Evolutionary conservation across 2,888 invertebrate genomes (phyloP).

Genomic region (Spatulosminthurus flaviceps): DNA sequence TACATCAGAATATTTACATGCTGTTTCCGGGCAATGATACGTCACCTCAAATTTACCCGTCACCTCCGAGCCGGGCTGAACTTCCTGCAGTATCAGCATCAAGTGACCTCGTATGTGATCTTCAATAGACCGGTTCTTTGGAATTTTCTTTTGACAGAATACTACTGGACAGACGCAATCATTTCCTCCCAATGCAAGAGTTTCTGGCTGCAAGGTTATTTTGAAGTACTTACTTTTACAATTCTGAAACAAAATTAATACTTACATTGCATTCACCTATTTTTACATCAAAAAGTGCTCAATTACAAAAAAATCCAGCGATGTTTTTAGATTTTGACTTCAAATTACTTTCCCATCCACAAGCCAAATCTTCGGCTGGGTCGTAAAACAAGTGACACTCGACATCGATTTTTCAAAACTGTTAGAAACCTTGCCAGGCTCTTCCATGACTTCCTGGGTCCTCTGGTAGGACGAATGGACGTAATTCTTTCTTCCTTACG

Average conservation of each 20-base stretch:
- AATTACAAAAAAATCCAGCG: not conserved
- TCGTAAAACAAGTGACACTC: not conserved
- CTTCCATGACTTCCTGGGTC: no score
- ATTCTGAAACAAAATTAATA: conserved; percentile 21
- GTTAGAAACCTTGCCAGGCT: no score
- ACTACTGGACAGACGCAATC: conserved; percentile 52
- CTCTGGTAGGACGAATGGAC: no score
- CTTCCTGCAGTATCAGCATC: conserved; percentile 29
- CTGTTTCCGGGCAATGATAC: conserved; percentile 55
- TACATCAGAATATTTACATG: conserved; percentile 55
- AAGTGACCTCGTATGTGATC: conserved; percentile 58
- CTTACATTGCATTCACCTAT: not conserved
- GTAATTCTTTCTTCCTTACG: no score
- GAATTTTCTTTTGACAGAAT: conserved; percentile 57
- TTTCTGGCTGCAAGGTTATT: conserved; percentile 18
- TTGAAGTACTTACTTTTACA: conserved; percentile 21
- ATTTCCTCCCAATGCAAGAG: not conserved
- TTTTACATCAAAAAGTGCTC: not conserved
- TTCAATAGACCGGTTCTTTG: conserved; percentile 55
- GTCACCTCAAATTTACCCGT: conserved; percentile 47
- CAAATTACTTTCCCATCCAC: not conserved
- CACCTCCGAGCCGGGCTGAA: conserved; percentile 15
- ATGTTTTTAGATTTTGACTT: not conserved
- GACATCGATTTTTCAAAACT: no score
- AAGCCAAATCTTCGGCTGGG: not conserved